Evolutionary conservation across 2,888 invertebrate species (phyloP).

Genomic region (Marronus borbonicus): DNA sequence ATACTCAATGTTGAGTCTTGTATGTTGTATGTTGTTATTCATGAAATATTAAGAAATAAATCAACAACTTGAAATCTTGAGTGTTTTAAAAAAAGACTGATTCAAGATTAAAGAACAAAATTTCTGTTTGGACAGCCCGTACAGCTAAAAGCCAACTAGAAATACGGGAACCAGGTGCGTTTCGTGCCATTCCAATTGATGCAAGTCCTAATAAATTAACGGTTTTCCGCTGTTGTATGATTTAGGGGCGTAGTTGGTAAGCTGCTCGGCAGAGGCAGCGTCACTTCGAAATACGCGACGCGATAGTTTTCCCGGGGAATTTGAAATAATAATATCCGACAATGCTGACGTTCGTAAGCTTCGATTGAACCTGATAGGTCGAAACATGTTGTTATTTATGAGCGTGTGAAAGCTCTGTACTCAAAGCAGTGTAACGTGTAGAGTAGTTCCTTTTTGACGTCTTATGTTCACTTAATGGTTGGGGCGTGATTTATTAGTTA

Average conservation of each 20-base stretch:
- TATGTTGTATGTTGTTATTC: too few species aligned
- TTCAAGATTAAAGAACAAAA: too few species aligned
- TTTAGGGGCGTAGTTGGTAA: constrained; percentile 35
- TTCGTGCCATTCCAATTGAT: constrained; percentile 33
- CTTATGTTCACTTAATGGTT: too few species aligned
- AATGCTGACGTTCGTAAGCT: neutral
- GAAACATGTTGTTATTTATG: constrained; percentile 8
- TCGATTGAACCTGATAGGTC: constrained; percentile 6
- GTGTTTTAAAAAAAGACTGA: too few species aligned
- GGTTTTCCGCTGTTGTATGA: constrained; percentile 28
- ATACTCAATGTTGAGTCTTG: too few species aligned
- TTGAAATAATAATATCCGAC: neutral
- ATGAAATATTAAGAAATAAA: too few species aligned
- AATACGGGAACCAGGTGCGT: constrained; percentile 32
- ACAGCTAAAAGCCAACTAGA: constrained; percentile 30
- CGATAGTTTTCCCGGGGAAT: constrained; percentile 15
- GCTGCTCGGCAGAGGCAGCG: neutral
- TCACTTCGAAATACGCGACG: neutral
- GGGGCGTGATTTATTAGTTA: too few species aligned
- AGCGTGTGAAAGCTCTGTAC: too few species aligned
- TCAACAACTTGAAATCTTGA: too few species aligned
- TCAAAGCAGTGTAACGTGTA: too few species aligned
- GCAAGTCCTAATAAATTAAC: constrained; percentile 43
- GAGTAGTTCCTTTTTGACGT: too few species aligned
- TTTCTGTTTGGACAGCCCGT: constrained; percentile 26